Conservation (phyloP, 2,113 vertebrate species). For the Neogobius melanostomus region DNA sequence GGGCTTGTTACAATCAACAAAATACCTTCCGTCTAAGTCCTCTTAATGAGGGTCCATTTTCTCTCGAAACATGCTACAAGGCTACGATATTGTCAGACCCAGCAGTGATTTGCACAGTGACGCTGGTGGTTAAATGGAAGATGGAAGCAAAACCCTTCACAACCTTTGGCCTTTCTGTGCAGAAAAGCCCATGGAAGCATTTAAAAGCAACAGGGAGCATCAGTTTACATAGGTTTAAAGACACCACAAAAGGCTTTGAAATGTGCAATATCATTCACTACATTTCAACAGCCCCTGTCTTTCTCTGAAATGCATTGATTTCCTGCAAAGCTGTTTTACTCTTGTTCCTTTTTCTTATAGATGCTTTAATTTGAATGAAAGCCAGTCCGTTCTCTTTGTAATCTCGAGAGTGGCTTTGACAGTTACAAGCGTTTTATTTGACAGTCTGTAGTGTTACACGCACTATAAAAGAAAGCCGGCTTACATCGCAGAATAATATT, state of each 20-base stretch:
- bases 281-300: neutral
- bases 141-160: conserved; percentile 44
- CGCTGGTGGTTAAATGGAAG: conserved; percentile 45
- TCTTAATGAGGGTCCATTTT: too few species aligned
- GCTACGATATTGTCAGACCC: conserved; percentile 19
- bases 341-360: conserved; percentile 9
- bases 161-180: conserved; percentile 38
- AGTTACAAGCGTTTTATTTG: conserved; percentile 20
- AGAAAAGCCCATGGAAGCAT: conserved; percentile 45
- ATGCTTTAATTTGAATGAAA: conserved; percentile 11
- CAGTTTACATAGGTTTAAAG: conserved; percentile 35
- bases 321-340: neutral
- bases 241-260: conserved; percentile 25
- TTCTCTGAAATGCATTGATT: conserved; percentile 10
- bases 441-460: conserved; percentile 9
- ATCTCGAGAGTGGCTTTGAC: neutral
- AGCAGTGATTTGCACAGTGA: conserved; percentile 45
- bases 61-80: too few species aligned
- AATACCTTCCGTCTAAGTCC: too few species aligned
- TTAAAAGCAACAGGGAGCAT: conserved; percentile 46
- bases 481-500: conserved; percentile 21
- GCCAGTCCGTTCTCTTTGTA: neutral
- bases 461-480: conserved; percentile 13
- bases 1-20: too few species aligned
- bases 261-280: conserved; percentile 11